A percentile compares a stretch with the other conserved stretches of the same genome.
Conservation (phyloP, 2,797 vertebrate genomes). For the Rhadinocentrus ornatus region DNA sequence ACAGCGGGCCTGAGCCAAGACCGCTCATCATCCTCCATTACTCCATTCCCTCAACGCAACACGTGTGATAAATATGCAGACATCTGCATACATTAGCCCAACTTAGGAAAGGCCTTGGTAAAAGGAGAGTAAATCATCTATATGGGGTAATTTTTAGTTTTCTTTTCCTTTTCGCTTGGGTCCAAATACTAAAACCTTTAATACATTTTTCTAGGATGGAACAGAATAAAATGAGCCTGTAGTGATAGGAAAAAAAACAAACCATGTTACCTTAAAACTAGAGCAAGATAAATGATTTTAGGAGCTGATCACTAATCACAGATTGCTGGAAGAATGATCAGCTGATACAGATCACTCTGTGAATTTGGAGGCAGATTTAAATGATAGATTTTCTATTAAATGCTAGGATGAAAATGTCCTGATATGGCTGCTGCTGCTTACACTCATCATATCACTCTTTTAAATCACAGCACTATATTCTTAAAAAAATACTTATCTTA, state of each 20-base stretch:
- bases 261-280: neutral
- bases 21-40: conserved; percentile 26
- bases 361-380: neutral
- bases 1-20: conserved; percentile 44
- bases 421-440: neutral
- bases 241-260: neutral
- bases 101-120: neutral
- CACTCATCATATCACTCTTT: too few species aligned
- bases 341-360: neutral
- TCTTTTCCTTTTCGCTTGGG: neutral
- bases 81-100: neutral
- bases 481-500: too few species aligned
- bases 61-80: conserved; percentile 22
- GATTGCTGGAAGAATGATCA: neutral
- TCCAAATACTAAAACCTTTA: neutral
- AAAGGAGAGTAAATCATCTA: neutral
- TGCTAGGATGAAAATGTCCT: neutral
- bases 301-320: neutral
- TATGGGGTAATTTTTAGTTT: neutral
- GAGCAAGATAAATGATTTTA: neutral
- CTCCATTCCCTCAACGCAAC: conserved; percentile 9
- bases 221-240: conserved; percentile 1
- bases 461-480: too few species aligned
- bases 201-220: neutral
- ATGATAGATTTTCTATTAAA: neutral